phyloP scores from a whole-genome alignment of 2,113 vertebrate species.

The Puma concolor region DNA sequence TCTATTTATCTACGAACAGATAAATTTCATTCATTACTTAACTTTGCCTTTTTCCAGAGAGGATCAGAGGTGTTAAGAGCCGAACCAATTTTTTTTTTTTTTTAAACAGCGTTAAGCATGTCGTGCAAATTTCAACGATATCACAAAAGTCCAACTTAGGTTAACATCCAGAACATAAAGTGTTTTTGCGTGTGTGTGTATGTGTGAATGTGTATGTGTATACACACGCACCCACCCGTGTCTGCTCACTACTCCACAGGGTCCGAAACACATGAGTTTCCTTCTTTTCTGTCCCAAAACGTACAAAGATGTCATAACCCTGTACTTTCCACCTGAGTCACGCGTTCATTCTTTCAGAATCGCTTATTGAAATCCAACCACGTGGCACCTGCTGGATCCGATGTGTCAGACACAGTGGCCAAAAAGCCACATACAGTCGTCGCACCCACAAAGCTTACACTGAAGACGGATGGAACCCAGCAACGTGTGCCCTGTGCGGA shows the following conservation, averaged over 20 bases:
- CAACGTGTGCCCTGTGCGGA: background rate
- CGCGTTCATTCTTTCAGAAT: background rate
- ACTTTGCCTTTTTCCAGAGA: background rate
- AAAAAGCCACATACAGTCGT: background rate
- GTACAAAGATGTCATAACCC: background rate
- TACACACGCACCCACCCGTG: background rate
- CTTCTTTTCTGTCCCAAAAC: background rate
- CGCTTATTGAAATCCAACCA: background rate
- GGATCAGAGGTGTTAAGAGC: background rate
- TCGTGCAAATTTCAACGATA: background rate
- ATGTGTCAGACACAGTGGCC: background rate
- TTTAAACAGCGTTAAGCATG: background rate
- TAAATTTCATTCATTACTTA: background rate
- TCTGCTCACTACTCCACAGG: background rate
- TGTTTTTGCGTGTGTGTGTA: background rate
- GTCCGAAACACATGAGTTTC: background rate
- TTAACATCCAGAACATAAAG: background rate
- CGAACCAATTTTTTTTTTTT: background rate
- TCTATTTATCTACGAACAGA: background rate
- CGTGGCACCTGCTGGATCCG: background rate
- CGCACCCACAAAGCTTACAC: too few relatives aligned
- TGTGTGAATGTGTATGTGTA: background rate
- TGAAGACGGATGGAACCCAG: background rate
- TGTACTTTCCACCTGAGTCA: background rate
- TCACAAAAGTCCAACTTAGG: background rate